Evolutionary conservation across 2,888 invertebrate species (phyloP).

Genomic region (Teinopalpus imperialis): DNA sequence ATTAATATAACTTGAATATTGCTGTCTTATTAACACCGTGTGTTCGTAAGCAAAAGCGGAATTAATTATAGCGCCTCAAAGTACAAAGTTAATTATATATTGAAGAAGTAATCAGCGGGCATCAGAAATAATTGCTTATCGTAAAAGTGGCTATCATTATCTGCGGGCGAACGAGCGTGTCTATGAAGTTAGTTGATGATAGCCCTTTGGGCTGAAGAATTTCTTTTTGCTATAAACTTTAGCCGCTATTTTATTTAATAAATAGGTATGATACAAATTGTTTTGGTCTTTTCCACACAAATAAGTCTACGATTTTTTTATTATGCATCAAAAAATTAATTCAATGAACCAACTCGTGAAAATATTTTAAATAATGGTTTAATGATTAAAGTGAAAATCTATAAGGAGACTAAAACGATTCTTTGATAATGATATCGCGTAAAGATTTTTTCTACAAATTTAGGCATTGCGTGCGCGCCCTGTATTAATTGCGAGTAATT

Average conservation of each 20-base stretch:
- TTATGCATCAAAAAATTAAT: too few species aligned
- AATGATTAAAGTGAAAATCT: too few species aligned
- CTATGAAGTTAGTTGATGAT: constrained; percentile 19
- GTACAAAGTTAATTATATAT: constrained; percentile 24
- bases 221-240: constrained; percentile 10
- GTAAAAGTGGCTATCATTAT: constrained; percentile 25
- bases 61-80: constrained; percentile 22
- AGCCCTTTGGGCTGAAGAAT: constrained; percentile 11
- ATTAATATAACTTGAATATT: constrained; percentile 14
- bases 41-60: constrained; percentile 7
- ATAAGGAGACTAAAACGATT: too few species aligned
- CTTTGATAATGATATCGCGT: neutral
- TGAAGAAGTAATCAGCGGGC: constrained; percentile 24
- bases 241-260: constrained; percentile 11
- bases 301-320: constrained; percentile 1
- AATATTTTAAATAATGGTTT: too few species aligned
- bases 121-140: constrained; percentile 26
- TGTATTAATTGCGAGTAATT: constrained; percentile 37
- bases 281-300: constrained; percentile 1
- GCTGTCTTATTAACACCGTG: constrained; percentile 2
- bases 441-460: neutral
- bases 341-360: too few species aligned
- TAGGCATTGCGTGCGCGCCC: neutral
- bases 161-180: constrained; percentile 15
- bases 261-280: constrained; percentile 6